Evolutionary conservation across 1,140 invertebrate genomes (phyloP).

Genomic region (Scaptomyza pallida): DNA sequence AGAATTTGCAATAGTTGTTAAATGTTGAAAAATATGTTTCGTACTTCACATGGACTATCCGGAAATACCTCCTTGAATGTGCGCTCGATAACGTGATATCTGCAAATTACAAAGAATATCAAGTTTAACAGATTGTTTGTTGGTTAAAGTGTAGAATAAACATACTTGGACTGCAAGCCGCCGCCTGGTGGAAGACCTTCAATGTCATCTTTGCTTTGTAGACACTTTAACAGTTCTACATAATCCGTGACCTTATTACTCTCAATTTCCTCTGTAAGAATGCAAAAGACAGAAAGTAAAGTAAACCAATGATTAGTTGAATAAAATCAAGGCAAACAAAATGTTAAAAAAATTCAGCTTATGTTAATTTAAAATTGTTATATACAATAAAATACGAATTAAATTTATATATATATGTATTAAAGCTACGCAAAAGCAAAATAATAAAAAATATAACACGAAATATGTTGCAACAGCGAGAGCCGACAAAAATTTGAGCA

Average conservation of each 20-base stretch:
- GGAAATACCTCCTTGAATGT: constrained; percentile 79
- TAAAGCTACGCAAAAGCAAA: constrained; percentile 71
- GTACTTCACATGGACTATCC: constrained; percentile 82
- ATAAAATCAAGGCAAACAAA: not conserved
- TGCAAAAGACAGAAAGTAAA: constrained; percentile 33
- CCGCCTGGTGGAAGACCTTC: constrained; percentile 83
- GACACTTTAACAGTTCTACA: constrained; percentile 72
- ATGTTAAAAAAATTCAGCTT: constrained; percentile 15
- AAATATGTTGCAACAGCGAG: constrained; percentile 60
- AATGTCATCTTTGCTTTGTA: constrained; percentile 74
- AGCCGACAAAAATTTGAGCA: constrained; percentile 45
- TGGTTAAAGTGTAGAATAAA: not conserved
- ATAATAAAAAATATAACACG: constrained; percentile 51
- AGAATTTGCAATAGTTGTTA: constrained; percentile 40
- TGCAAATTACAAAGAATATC: constrained; percentile 28
- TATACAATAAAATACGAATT: constrained; percentile 66
- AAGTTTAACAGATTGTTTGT: not conserved
- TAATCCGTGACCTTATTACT: constrained; percentile 67
- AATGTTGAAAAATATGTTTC: constrained; percentile 76
- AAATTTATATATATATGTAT: constrained; percentile 40
- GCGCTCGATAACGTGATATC: constrained; percentile 81
- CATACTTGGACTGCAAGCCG: constrained; percentile 81
- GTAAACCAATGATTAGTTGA: constrained; percentile 8
- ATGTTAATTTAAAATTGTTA: constrained; percentile 36
- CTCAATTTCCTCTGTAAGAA: constrained; percentile 76